Base-by-base conservation (phyloP, 2,888 invertebrate species). In the Eristalinus sepulchralis region DNA sequence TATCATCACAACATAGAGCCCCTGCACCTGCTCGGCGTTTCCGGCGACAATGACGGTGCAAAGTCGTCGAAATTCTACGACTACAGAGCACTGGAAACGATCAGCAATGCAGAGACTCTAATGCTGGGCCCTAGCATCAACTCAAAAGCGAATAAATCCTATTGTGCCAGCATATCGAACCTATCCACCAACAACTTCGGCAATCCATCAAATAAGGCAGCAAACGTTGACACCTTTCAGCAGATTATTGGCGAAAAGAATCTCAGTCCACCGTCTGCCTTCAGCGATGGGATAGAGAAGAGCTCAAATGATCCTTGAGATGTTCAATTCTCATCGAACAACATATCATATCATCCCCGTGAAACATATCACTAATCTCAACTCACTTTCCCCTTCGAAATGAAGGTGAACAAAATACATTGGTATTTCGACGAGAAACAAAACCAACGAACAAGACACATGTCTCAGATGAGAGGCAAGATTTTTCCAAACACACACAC, bases 191-290 rank as follows among this genome's bases (percentile, higher is more conserved):
- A 72, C 20, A 78, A 75, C 13, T 73, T 78, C 20, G 75, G 70
- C 5, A 63, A 57, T 9, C 13, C 31, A 8, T 89, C 88, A 57
- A 83, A 79, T 2, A 85, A 79, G 11, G 66, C 55, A 9, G 57
- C 77, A n/a, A 81, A 80, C 57, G 83, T 89, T 63, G 90, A 90
- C 59, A 90, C 90, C 66, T 90, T 89, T 60, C 90, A 91, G 63
- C 89, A 90, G 62, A 90, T 90, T 67, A 88, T 90, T 31, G 89
- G 82, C 71, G 90, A 90, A 36, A 91, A 91, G 70, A 91, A 91
- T 85, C 88, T 92, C 6, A 92, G 92, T 88, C 91, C 91, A 76
- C 92, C 93, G 76, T 93, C 93, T 83, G 93, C 94, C 68, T 94
- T 94, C 87, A 93, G 92, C 82, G 93, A 93, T 88, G 92, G 91